A percentile compares a stretch with the other conserved stretches of the same genome.
Evolutionary conservation across 2,888 invertebrate species (phyloP).

Genomic region (Scelioninae gen. 1): DNA sequence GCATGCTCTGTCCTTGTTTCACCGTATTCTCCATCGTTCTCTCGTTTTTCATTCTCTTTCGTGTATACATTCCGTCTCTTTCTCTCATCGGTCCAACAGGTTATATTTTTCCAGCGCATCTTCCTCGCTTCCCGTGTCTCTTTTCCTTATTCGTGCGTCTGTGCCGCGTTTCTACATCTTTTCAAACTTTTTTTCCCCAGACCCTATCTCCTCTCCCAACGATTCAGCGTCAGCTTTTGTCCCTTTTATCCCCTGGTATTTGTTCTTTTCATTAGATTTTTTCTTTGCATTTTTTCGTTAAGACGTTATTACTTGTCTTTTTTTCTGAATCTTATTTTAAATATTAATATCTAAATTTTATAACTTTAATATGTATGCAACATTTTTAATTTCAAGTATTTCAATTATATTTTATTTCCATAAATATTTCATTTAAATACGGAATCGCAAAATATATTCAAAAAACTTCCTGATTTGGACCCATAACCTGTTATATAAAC

Average conservation of each 20-base stretch:
- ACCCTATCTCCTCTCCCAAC: slow-evolving; percentile 5
- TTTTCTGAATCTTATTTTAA: too few relatives aligned
- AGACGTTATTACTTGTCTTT: too few relatives aligned
- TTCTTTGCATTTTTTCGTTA: too few relatives aligned
- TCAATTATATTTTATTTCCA: too few relatives aligned
- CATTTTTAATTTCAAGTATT: too few relatives aligned
- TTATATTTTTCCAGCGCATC: slow-evolving; percentile 80
- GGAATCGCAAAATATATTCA: too few relatives aligned
- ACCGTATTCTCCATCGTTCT: slow-evolving; percentile 70
- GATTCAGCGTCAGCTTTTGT: slow-evolving; percentile 51
- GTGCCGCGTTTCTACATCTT: slow-evolving; percentile 59
- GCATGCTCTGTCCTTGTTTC: slow-evolving; percentile 53
- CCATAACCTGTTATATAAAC: too few relatives aligned
- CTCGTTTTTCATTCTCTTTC: slow-evolving; percentile 71
- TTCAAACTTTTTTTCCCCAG: slow-evolving; percentile 42
- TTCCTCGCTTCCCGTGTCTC: slow-evolving; percentile 70
- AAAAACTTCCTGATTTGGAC: too few relatives aligned
- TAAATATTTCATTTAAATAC: too few relatives aligned
- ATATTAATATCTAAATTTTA: too few relatives aligned
- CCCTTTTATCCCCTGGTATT: slow-evolving; percentile 55
- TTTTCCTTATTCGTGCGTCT: slow-evolving; percentile 72
- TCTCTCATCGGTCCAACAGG: slow-evolving; percentile 82
- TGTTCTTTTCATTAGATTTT: slow-evolving; percentile 44
- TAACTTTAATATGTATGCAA: too few relatives aligned
- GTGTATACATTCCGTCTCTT: slow-evolving; percentile 69